These are phyloP conservation scores for Leuciscus waleckii DNA, from an alignment of 2,797 vertebrate species.

Conservation along the genomic window DNA sequence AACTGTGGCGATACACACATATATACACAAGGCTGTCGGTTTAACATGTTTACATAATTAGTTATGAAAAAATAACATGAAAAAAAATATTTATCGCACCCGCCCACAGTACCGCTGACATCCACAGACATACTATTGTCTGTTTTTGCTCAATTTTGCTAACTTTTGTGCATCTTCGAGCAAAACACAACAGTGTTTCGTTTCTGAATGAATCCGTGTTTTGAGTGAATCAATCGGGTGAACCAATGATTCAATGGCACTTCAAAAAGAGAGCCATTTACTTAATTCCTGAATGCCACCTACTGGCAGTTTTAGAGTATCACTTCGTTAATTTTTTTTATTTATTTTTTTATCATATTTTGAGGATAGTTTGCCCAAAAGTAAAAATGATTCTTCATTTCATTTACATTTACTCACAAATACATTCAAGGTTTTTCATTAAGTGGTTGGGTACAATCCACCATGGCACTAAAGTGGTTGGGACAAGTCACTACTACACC, in stretches of 20 bases:
- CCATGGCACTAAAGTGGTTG: conserved; percentile 1
- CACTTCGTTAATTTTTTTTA: too few relatives aligned
- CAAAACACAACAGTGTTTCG: not conserved
- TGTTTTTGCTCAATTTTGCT: too few relatives aligned
- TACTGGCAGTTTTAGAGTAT: not conserved
- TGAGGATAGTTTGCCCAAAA: not conserved
- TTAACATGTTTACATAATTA: not conserved
- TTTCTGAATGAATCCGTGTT: not conserved
- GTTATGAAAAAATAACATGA: not conserved
- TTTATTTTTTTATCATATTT: not conserved
- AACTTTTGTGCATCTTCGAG: not conserved
- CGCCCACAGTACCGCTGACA: too few relatives aligned
- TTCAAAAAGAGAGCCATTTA: not conserved
- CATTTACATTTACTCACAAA: not conserved
- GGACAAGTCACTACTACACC: not conserved
- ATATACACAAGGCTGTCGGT: not conserved
- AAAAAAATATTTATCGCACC: too few relatives aligned
- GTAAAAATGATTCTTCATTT: too few relatives aligned
- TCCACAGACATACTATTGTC: too few relatives aligned
- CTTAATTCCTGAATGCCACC: not conserved
- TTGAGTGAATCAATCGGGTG: not conserved
- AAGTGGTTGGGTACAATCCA: not conserved
- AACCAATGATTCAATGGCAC: not conserved
- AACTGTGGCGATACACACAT: not conserved
- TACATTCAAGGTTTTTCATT: not conserved